Evolutionary conservation across 92 coral and sea anemone species (phyloP).

Genomic region (Palythoa grandis): DNA sequence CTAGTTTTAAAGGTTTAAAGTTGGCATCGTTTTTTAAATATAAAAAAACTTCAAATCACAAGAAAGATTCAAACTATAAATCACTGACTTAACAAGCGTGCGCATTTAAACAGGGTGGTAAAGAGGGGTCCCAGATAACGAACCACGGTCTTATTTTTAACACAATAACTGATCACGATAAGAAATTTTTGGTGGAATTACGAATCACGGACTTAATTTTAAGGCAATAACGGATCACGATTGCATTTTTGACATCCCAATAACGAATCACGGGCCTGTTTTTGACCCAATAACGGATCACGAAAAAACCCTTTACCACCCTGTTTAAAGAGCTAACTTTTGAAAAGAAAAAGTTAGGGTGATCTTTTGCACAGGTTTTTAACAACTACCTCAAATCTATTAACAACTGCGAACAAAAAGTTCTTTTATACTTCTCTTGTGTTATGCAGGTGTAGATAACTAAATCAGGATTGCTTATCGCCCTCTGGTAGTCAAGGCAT

Average conservation of each 20-base stretch:
- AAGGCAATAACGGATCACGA: too few species aligned
- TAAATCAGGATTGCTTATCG: neutral
- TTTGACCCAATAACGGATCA: too few species aligned
- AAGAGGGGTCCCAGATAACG: too few species aligned
- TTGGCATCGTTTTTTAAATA: neutral
- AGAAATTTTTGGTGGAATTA: too few species aligned
- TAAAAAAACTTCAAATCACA: neutral
- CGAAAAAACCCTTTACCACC: too few species aligned
- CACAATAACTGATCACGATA: too few species aligned
- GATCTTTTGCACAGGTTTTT: neutral
- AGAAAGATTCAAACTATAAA: neutral
- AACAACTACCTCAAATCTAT: neutral
- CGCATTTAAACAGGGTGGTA: too few species aligned
- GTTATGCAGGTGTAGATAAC: neutral
- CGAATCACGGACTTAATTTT: too few species aligned
- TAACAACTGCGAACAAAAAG: neutral
- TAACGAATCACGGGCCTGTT: too few species aligned
- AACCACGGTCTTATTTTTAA: too few species aligned
- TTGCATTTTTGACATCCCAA: too few species aligned
- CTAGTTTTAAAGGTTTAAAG: neutral
- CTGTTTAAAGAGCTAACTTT: neutral
- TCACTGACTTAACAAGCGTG: neutral
- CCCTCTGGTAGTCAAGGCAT: neutral
- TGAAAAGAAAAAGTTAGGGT: neutral
- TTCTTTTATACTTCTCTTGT: neutral